Evolutionary conservation across 1,140 invertebrate genomes (phyloP).

Genomic region (Cheumatopsyche charites): DNA sequence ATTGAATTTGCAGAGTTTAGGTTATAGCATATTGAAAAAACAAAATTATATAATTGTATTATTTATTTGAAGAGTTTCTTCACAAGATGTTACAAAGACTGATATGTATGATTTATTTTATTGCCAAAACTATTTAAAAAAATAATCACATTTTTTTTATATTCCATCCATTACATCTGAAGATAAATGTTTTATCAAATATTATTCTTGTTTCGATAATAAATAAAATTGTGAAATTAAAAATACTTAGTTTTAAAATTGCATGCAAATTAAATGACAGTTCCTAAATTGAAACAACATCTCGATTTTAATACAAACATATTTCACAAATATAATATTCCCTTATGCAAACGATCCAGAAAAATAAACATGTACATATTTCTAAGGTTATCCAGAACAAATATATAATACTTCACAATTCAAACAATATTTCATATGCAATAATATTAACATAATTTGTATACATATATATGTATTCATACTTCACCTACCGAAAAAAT

Average conservation of each 20-base stretch:
- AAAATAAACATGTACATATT: too few relatives aligned
- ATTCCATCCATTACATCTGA: too few relatives aligned
- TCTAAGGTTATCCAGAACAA: too few relatives aligned
- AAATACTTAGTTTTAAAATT: not conserved
- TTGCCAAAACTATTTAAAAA: conserved; percentile 18
- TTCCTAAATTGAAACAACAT: not conserved
- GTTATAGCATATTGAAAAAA: not conserved
- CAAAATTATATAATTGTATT: conserved; percentile 9
- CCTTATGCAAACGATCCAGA: too few relatives aligned
- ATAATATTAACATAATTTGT: too few relatives aligned
- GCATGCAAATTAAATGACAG: not conserved
- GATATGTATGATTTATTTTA: conserved; percentile 12
- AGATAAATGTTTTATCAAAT: not conserved
- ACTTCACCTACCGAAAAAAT: too few relatives aligned
- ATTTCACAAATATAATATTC: not conserved
- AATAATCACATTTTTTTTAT: too few relatives aligned
- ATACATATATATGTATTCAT: too few relatives aligned
- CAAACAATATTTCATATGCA: too few relatives aligned
- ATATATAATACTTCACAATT: too few relatives aligned
- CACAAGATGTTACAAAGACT: conserved; percentile 26
- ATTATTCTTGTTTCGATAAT: not conserved
- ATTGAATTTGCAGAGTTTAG: too few relatives aligned
- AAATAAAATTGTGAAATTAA: not conserved
- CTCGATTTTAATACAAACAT: not conserved
- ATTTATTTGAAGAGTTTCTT: conserved; percentile 23